Evolutionary conservation across 2,113 vertebrate genomes (phyloP).

Genomic region (Mormyrus lacerda): DNA sequence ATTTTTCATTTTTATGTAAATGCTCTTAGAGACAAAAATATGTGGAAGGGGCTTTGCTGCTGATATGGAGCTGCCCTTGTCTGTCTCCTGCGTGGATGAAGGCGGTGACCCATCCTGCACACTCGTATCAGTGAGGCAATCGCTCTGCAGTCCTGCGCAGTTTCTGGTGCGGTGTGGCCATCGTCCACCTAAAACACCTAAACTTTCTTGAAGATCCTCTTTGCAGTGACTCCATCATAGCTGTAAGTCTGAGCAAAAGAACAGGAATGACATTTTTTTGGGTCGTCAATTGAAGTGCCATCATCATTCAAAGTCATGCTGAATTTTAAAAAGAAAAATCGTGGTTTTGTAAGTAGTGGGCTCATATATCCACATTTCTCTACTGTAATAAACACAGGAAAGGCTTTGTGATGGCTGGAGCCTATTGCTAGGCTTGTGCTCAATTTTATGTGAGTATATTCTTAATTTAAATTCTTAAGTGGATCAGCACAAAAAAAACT

Average conservation of each 20-base stretch:
- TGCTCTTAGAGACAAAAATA: not conserved
- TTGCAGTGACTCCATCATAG: slow-evolving; percentile 65
- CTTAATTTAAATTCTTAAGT: not conserved
- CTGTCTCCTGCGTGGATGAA: not conserved
- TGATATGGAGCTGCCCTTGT: not conserved
- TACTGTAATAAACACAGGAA: not conserved
- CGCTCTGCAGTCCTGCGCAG: not conserved
- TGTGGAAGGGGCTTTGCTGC: not conserved
- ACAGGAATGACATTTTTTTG: not conserved
- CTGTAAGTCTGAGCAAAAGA: slow-evolving; percentile 46
- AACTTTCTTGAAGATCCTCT: slow-evolving; percentile 63
- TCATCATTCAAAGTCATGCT: not conserved
- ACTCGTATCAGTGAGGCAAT: not conserved
- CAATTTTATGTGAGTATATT: not conserved
- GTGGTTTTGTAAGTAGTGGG: not conserved
- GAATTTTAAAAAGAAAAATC: not conserved
- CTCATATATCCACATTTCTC: not conserved
- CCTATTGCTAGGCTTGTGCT: not conserved
- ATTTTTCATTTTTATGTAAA: not conserved
- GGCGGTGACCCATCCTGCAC: not conserved
- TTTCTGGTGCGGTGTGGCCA: not conserved
- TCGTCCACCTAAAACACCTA: not conserved
- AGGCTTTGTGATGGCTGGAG: not conserved
- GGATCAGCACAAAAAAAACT: not conserved
- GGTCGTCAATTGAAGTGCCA: not conserved